Evolutionary conservation across 2,888 invertebrate species (phyloP).

Genomic region (Nezara viridula): DNA sequence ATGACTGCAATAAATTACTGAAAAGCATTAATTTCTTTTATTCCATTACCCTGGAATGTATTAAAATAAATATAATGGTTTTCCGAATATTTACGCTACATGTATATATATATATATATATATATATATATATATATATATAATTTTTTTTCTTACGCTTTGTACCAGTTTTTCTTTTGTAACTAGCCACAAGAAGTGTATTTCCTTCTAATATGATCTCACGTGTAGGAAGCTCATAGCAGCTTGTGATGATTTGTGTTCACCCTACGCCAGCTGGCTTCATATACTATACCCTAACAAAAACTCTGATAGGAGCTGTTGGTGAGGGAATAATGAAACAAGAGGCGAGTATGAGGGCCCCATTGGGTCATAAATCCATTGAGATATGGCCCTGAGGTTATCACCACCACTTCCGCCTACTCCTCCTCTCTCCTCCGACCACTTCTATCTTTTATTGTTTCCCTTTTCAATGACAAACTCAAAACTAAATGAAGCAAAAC

Average conservation of each 20-base stretch:
- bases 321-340: constrained; percentile 16
- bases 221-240: not conserved
- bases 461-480: not conserved
- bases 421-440: not conserved
- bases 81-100: too few relatives aligned
- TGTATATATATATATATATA: too few relatives aligned
- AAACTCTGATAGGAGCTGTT: not conserved
- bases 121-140: too few relatives aligned
- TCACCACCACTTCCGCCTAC: not conserved
- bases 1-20: too few relatives aligned
- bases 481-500: not conserved
- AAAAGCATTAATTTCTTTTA: too few relatives aligned
- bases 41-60: too few relatives aligned
- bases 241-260: not conserved
- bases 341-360: not conserved
- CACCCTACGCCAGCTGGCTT: not conserved
- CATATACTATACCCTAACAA: not conserved
- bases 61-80: too few relatives aligned
- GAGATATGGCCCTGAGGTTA: constrained; percentile 5
- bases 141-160: too few relatives aligned
- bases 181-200: not conserved
- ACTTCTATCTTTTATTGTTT: not conserved
- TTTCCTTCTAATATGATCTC: not conserved
- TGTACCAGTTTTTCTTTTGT: too few relatives aligned
- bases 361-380: not conserved